Base-by-base conservation (phyloP, 2,113 vertebrate genomes). In the Hippotragus niger region DNA sequence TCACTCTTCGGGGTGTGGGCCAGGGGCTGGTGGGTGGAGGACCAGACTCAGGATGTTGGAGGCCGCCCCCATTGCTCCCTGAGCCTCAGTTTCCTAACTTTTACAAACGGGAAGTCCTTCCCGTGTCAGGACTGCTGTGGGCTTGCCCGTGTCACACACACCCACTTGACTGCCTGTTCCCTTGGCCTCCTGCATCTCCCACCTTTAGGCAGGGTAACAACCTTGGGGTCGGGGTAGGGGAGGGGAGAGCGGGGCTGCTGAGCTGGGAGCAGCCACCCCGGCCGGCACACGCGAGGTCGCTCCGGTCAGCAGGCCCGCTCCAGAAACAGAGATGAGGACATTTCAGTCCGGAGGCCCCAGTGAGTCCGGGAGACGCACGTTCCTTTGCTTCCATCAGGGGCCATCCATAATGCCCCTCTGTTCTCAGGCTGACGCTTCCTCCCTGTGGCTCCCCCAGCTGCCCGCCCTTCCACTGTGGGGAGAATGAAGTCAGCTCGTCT, bases 401-500 rank as follows among this genome's bases (percentile, higher is more conserved):
- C 43, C 60, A 57, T 60, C 62, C 11, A 47, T 67, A 80, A 81
- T 2, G 40, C 21, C 64, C 47, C 84, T 90, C 57, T 81, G n/a
- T 88, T 95, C 74, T 92, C 33, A 14, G 0, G n/a, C 15, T 2
- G 62, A 11, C 3, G 27, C 81, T 74, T 76, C 92, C 62, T 89
- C 82, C 81, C 71, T 9, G 33, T 15, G 67, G 27, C 17, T 58
- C n/a, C 7, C 3, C 45, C 31, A 47, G 89, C 23, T 91, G 57
- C 95, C n/a, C 15, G 6, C 11, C 45, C 43, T 43, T 74, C 50
- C 33, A 7, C 50, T 4, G 6, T 2, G 52, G 53, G 86, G 27
- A 36, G 23, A n/a, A 83, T 67, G 93, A 85, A 93, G 90, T 91
- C 60, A 89, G 97, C 43, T 27, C 6, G 57, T 45, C 40, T 40